These are phyloP conservation scores for Acrocera orbiculus DNA, from an alignment of 2,888 invertebrate species.

Conservation along the genomic window DNA sequence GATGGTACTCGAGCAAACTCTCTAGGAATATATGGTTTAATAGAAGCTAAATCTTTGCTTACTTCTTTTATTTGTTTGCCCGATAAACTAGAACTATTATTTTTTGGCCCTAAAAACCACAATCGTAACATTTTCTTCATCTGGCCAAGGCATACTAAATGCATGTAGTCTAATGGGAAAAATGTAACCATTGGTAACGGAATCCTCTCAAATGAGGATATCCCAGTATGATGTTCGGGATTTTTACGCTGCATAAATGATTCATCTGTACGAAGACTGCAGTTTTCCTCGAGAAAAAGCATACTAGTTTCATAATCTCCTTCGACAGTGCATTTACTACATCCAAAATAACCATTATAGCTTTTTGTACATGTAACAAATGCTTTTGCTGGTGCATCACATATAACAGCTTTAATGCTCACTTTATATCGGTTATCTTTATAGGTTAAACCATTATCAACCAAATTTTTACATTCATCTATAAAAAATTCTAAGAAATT, in stretches of 20 bases:
- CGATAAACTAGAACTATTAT: not conserved
- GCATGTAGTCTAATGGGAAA: conserved; percentile 4
- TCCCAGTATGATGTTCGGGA: too few relatives aligned
- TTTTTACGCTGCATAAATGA: not conserved
- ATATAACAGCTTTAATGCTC: too few relatives aligned
- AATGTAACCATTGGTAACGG: not conserved
- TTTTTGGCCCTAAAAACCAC: not conserved
- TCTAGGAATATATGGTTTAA: not conserved
- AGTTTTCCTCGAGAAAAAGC: too few relatives aligned
- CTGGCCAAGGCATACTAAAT: conserved; percentile 2
- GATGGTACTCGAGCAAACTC: not conserved
- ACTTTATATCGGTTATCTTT: too few relatives aligned
- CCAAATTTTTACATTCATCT: too few relatives aligned
- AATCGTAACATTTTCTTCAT: not conserved
- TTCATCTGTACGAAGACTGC: too few relatives aligned
- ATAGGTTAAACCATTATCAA: too few relatives aligned
- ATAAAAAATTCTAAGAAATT: too few relatives aligned
- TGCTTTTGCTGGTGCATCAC: conserved; percentile 2
- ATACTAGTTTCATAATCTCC: too few relatives aligned
- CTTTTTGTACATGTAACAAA: conserved; percentile 1
- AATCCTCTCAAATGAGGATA: too few relatives aligned
- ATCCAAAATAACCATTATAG: conserved; percentile 1
- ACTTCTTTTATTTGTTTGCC: not conserved
- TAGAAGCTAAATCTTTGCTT: too few relatives aligned
- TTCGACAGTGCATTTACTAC: conserved; percentile 4